Evolutionary conservation across 2,113 vertebrate species (phyloP).

Genomic region (Hassar affinis): DNA sequence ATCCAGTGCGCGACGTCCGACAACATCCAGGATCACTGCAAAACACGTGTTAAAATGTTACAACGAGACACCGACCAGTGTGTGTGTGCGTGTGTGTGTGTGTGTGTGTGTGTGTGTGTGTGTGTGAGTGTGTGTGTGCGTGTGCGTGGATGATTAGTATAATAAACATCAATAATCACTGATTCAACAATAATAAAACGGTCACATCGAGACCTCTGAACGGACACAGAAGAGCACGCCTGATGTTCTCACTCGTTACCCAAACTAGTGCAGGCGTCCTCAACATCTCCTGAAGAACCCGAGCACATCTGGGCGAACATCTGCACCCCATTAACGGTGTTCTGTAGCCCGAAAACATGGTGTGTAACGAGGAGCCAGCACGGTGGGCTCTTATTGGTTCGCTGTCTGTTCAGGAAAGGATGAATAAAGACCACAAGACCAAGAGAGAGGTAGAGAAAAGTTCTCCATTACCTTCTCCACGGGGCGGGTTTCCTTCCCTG

Average conservation of each 20-base stretch:
- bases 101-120: too few species aligned
- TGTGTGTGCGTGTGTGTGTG: background rate
- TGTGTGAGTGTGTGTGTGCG: too few species aligned
- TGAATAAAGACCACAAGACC: background rate
- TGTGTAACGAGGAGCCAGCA: background rate
- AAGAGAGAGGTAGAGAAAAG: background rate
- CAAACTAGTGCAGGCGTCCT: background rate
- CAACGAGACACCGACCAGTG: too few species aligned
- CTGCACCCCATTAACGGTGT: background rate
- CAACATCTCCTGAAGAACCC: background rate
- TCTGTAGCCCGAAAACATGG: background rate
- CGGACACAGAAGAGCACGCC: too few species aligned
- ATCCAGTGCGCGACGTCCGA: background rate
- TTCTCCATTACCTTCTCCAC: conserved; percentile 11
- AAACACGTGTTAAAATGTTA: background rate
- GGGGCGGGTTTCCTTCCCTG: conserved; percentile 7
- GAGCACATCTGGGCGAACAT: conserved; percentile 20
- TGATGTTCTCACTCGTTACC: background rate
- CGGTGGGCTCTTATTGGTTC: background rate
- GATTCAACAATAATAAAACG: background rate
- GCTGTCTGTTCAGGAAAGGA: background rate
- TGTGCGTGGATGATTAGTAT: too few species aligned
- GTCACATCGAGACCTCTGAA: too few species aligned
- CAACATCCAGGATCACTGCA: conserved; percentile 15
- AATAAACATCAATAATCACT: background rate